Evolutionary conservation across 2,113 vertebrate genomes (phyloP).

Genomic region (Dicrurus megarhynchus): DNA sequence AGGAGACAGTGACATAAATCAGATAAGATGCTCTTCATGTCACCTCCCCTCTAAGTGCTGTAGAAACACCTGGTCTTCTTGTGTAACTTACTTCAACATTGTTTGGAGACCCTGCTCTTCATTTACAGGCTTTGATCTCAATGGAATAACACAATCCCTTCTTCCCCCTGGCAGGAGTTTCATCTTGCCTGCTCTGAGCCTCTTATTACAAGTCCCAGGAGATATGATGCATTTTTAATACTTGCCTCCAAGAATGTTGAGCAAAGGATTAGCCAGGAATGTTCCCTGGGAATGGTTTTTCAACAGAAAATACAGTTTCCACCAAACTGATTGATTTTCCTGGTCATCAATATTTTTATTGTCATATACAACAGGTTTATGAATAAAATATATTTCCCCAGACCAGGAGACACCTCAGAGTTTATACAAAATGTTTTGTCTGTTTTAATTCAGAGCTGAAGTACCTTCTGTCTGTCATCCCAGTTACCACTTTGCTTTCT

Average conservation of each 20-base stretch:
- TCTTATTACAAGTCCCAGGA: not conserved
- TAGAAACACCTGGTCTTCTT: not conserved
- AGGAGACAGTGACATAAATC: not conserved
- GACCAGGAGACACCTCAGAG: not conserved
- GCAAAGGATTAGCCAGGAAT: not conserved
- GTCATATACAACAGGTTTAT: not conserved
- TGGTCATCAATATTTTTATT: not conserved
- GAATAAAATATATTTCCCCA: not conserved
- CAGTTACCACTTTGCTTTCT: not conserved
- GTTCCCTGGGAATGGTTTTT: not conserved
- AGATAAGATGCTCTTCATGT: not conserved
- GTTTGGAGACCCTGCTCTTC: not conserved
- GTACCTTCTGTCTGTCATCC: not conserved
- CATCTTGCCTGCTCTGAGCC: not conserved
- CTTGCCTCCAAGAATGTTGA: not conserved
- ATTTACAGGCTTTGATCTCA: not conserved
- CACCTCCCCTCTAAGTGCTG: not conserved
- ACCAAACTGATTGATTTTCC: not conserved
- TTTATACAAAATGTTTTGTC: not conserved
- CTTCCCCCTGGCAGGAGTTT: not conserved
- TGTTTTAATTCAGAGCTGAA: not conserved
- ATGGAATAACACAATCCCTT: not conserved
- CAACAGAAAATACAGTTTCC: not conserved
- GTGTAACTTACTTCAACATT: not conserved
- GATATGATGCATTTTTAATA: not conserved